Evolutionary conservation across 2,888 invertebrate genomes (phyloP).

Genomic region (Hemistola chrysoprasaria): DNA sequence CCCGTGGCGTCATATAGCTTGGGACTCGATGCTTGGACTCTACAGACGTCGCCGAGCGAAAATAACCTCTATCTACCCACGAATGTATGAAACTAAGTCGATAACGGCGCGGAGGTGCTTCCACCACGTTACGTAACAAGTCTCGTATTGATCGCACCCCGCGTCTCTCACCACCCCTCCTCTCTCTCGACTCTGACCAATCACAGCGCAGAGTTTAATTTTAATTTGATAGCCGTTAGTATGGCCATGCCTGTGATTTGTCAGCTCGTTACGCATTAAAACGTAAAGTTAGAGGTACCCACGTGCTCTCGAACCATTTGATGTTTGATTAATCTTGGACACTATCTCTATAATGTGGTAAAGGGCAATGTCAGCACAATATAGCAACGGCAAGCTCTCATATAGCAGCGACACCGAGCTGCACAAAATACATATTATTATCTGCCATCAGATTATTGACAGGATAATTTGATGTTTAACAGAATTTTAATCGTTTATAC

Average conservation of each 20-base stretch:
- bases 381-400: too few species aligned
- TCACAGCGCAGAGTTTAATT: constrained; percentile 64
- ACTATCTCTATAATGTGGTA: neutral
- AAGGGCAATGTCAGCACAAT: too few species aligned
- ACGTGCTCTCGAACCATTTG: constrained; percentile 7
- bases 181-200: constrained; percentile 52
- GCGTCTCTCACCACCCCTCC: constrained; percentile 34
- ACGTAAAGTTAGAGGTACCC: constrained; percentile 42
- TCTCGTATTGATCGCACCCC: constrained; percentile 66
- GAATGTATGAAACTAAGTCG: constrained; percentile 22
- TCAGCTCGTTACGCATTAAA: constrained; percentile 52
- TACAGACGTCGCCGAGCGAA: constrained; percentile 19
- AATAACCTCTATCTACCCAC: constrained; percentile 22
- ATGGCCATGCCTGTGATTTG: constrained; percentile 59
- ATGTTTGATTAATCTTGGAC: constrained; percentile 2
- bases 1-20: constrained; percentile 30
- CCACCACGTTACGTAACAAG: constrained; percentile 60
- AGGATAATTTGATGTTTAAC: too few species aligned
- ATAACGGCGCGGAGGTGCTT: constrained; percentile 32
- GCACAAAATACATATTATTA: too few species aligned
- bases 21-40: constrained; percentile 8
- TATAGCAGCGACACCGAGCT: too few species aligned
- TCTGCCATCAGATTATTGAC: too few species aligned
- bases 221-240: constrained; percentile 70
- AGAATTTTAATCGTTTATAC: too few species aligned